A percentile compares a stretch with the other conserved stretches of the same genome.
These are phyloP conservation scores for Noturus placidus DNA, from an alignment of 2,113 vertebrate species.

Conservation along the genomic window DNA sequence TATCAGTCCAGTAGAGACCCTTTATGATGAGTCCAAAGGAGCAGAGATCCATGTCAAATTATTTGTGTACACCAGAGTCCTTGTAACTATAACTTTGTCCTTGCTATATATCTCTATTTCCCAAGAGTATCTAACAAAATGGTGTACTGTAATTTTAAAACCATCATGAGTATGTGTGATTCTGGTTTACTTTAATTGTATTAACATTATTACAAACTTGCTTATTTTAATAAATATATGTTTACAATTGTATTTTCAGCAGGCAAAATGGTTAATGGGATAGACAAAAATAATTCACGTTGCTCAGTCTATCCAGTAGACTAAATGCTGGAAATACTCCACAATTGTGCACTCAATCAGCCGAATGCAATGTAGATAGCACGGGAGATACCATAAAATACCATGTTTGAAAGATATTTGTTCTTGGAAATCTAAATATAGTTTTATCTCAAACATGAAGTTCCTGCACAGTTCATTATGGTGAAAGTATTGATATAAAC, in stretches of 20 bases:
- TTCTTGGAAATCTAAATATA: too few species aligned
- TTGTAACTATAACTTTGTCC: not conserved
- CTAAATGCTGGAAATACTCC: too few species aligned
- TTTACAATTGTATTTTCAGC: not conserved
- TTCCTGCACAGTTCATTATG: too few species aligned
- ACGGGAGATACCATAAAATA: too few species aligned
- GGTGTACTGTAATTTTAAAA: not conserved
- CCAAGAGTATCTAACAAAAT: not conserved
- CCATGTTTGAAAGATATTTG: too few species aligned
- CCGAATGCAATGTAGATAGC: too few species aligned
- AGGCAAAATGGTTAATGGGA: not conserved
- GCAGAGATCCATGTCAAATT: conserved; percentile 5
- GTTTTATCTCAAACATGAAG: too few species aligned
- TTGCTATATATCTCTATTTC: not conserved
- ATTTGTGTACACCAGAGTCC: not conserved
- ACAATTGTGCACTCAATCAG: too few species aligned
- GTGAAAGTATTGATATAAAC: too few species aligned
- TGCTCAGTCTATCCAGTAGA: too few species aligned
- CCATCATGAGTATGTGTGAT: not conserved
- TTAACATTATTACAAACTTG: not conserved
- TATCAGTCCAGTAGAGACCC: not conserved
- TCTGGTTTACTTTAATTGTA: not conserved
- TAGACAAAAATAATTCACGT: too few species aligned
- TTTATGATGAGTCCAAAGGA: conserved; percentile 9
- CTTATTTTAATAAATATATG: not conserved